A percentile compares a stretch with the other conserved stretches of the same genome.
Evolutionary conservation across 64 coral and sea anemone species (phyloP).

Genomic region (Montipora capricornis): DNA sequence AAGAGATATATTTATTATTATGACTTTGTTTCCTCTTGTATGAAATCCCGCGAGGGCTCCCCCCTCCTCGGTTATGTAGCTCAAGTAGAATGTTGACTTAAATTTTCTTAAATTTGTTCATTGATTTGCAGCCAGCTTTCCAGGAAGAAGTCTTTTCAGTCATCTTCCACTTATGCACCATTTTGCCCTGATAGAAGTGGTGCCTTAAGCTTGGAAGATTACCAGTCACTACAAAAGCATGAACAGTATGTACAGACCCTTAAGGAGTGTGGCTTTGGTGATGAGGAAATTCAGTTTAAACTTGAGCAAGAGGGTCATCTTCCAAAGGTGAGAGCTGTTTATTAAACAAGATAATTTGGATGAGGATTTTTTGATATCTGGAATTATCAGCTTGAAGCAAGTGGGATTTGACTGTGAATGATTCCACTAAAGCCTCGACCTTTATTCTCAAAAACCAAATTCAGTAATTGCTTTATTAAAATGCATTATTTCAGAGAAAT

Average conservation of each 20-base stretch:
- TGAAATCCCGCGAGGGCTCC: no score
- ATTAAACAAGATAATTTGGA: neutral
- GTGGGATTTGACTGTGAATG: no score
- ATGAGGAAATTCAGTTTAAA: constrained; percentile 96
- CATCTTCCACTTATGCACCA: constrained; percentile 68
- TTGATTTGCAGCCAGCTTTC: constrained; percentile 64
- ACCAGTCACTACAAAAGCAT: constrained; percentile 73
- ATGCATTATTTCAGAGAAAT: no score
- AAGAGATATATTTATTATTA: no score
- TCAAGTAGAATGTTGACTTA: no score
- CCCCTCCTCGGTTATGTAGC: no score
- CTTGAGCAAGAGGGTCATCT: constrained; percentile 78
- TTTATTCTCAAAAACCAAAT: no score
- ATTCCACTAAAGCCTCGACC: no score
- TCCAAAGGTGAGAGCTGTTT: constrained; percentile 63
- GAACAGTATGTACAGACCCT: constrained; percentile 73
- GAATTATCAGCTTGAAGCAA: no score
- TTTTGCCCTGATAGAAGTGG: constrained; percentile 74
- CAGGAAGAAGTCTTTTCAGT: constrained; percentile 82
- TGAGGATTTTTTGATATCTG: neutral
- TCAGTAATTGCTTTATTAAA: no score
- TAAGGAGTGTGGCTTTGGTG: constrained; percentile 74
- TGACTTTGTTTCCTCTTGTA: no score
- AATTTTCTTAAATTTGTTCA: neutral
- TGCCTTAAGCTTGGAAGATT: constrained; percentile 73